Conservation (phyloP, 2,797 vertebrate genomes). For the Anguilla obscura region DNA sequence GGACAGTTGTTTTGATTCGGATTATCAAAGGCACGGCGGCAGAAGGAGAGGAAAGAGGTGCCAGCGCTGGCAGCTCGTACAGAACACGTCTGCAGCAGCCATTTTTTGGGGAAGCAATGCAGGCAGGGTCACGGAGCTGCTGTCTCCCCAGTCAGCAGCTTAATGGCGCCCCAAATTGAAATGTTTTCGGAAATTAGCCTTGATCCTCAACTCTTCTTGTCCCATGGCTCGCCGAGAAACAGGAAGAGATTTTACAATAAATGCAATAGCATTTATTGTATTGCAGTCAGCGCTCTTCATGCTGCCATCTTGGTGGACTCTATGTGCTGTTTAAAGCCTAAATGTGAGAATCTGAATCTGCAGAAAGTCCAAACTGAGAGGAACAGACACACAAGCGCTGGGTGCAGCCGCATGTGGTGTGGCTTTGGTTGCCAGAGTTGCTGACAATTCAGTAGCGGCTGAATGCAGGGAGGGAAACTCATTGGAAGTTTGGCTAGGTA, state of each 20-base stretch:
- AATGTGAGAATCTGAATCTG: too few relatives aligned
- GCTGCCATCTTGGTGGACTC: not conserved
- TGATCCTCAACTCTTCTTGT: not conserved
- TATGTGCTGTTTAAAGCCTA: not conserved
- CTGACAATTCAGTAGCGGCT: not conserved
- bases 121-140: not conserved
- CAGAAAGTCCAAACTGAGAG: not conserved
- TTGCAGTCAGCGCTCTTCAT: not conserved
- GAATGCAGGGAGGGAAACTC: not conserved
- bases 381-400: not conserved
- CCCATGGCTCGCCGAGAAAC: conserved; percentile 60
- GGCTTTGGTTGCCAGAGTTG: not conserved
- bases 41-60: not conserved
- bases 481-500: not conserved
- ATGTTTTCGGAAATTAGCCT: too few relatives aligned
- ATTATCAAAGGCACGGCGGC: not conserved
- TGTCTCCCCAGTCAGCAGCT: not conserved
- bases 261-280: not conserved
- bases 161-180: too few relatives aligned
- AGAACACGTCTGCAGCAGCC: not conserved
- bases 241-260: not conserved
- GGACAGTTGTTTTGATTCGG: conserved; percentile 44
- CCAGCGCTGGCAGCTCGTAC: not conserved
- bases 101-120: not conserved
- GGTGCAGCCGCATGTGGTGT: not conserved